Conservation (phyloP, 2,113 vertebrate species). For the Athene cunicularia region DNA sequence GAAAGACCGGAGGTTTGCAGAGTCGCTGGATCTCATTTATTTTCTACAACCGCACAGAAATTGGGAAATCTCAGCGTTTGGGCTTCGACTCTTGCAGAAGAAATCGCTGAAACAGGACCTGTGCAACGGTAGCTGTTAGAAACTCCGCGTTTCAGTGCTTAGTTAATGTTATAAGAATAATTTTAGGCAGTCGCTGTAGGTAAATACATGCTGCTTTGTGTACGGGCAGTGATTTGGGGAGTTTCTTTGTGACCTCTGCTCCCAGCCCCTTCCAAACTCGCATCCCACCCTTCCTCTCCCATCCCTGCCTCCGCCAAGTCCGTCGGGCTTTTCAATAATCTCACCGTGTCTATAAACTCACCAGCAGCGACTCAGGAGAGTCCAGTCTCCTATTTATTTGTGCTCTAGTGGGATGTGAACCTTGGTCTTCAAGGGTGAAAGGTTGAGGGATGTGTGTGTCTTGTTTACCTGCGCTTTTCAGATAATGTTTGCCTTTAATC, state of each 20-base stretch:
- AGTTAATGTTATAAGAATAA: neutral
- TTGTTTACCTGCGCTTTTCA: constrained; percentile 50
- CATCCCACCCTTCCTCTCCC: neutral
- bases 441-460: constrained; percentile 11
- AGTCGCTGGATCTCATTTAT: neutral
- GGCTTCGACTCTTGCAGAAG: neutral
- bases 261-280: neutral
- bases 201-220: neutral
- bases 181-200: neutral
- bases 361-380: neutral
- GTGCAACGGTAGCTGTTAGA: neutral
- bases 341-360: neutral
- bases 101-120: neutral
- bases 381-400: neutral
- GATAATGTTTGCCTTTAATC: constrained; percentile 28
- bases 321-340: fast-evolving
- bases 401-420: neutral
- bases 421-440: constrained; percentile 5
- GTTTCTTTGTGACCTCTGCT: neutral
- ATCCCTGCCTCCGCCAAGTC: neutral
- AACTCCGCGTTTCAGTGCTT: fast-evolving
- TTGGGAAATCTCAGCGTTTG: neutral
- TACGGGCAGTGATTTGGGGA: neutral
- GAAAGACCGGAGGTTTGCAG: fast-evolving
- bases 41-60: neutral